phyloP scores from a whole-genome alignment of 1,140 invertebrate genomes.

The Pseudoatta argentina region DNA sequence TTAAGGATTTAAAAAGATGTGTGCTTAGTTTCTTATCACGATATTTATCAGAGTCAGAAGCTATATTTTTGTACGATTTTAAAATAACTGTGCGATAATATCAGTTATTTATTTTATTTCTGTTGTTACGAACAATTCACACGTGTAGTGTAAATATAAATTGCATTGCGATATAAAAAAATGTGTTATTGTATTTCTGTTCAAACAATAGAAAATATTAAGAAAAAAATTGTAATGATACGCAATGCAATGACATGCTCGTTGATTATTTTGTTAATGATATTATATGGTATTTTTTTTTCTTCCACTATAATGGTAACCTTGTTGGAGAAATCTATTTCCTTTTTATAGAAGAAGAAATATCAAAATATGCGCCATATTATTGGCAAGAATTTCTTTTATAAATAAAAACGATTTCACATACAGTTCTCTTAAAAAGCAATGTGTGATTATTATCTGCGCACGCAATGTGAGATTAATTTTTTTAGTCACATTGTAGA shows the following conservation, averaged over 20 bases:
- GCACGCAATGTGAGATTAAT: neutral
- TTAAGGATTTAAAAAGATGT: slow-evolving; percentile 20
- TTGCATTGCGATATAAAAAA: neutral
- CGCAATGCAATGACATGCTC: too few species aligned
- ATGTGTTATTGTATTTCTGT: neutral
- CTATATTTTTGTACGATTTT: neutral
- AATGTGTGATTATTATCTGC: neutral
- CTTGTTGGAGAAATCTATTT: slow-evolving; percentile 28
- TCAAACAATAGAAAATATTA: neutral
- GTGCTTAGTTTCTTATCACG: slow-evolving; percentile 25
- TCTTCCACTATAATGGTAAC: slow-evolving; percentile 20
- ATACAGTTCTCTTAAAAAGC: neutral
- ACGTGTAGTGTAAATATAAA: too few species aligned
- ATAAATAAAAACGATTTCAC: slow-evolving; percentile 4
- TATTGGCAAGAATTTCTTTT: slow-evolving; percentile 10
- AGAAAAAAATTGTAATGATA: neutral
- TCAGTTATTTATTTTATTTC: too few species aligned
- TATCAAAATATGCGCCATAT: slow-evolving; percentile 12
- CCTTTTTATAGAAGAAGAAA: slow-evolving; percentile 18
- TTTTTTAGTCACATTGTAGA: neutral
- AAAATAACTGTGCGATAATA: neutral
- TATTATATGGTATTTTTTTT: neutral
- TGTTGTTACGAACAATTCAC: neutral
- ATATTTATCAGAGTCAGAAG: slow-evolving; percentile 46
- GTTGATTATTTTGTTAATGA: slow-evolving; percentile 1